Base-by-base conservation (phyloP, 2,113 vertebrate species). In the Oceanites oceanicus region DNA sequence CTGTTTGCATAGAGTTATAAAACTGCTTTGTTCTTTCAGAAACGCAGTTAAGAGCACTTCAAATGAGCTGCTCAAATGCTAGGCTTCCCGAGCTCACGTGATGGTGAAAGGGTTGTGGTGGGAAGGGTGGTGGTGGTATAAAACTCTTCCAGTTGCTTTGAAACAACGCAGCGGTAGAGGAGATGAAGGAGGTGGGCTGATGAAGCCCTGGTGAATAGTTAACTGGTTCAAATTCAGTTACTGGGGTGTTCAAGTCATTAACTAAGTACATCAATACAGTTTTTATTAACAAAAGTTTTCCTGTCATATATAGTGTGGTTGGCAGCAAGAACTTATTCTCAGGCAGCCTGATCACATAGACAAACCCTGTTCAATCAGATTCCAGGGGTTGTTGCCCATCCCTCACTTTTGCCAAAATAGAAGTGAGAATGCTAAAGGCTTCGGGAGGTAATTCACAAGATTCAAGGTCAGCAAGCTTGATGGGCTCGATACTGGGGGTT, bases 11-110 rank as follows among this genome's bases (percentile, higher is more conserved):
- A 90, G 72, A 88, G 53, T 63, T 96, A 61, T 89, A 95, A 95
- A 96, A 92, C 71, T 86, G 61, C 91, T 96, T 97, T 97, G 85
- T 97, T 97, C 95, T 95, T 93, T 86, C 61, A 63, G 6, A 90
- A 93, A 38, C 26, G n/a, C 84, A 85, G 34, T 96, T 97, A 95
- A 97, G 92, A 94, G 86, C 95, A 92, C 76, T 97, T 94, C 66
- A 95, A 65, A 73, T 58, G 86, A 92, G 65, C 58, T 93, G 52
- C 61, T 94, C 59, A 32, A 88, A 87, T 88, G 81, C 32, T 62
- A 14, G 58, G 65, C 90, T 97, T 86, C 70, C 76, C 3, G 5
- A 84, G 70, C 25, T 20, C 59, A 38, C 13, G 11, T 59, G 47
- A 18, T 56, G 50, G 88, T 79, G 63, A 83, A 76, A 90, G 59